phyloP scores from a whole-genome alignment of 1,140 invertebrate genomes.

The Aethina tumida region DNA sequence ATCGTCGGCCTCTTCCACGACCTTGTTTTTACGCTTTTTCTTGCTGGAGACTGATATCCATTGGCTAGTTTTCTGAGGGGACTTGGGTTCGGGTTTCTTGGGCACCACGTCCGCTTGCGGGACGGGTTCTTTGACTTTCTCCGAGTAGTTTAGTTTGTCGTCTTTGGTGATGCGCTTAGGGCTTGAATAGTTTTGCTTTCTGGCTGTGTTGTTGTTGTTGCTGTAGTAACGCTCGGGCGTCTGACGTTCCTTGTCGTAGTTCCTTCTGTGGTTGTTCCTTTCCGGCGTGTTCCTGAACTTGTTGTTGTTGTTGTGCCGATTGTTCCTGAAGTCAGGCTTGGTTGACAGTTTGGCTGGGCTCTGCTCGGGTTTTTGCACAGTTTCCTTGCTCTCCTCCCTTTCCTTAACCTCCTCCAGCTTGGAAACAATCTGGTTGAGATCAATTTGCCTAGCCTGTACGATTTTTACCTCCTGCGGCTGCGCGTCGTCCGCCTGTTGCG shows the following conservation, averaged over 20 bases:
- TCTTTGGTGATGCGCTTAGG: background rate
- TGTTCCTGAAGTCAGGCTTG: background rate
- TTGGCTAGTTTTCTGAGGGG: conserved; percentile 20
- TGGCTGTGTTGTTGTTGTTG: background rate
- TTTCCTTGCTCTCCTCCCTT: conserved; percentile 22
- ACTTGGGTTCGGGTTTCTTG: conserved; percentile 10
- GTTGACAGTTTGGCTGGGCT: background rate
- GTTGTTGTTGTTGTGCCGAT: conserved; percentile 3
- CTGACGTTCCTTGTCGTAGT: conserved; percentile 1
- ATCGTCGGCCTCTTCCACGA: conserved; percentile 16
- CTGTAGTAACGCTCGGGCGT: background rate
- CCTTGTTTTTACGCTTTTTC: conserved; percentile 33
- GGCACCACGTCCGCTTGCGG: background rate
- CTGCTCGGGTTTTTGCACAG: no score
- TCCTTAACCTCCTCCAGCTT: conserved; percentile 34
- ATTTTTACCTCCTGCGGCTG: conserved; percentile 9
- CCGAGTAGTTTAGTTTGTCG: background rate
- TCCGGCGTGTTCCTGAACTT: conserved; percentile 4
- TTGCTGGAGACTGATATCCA: conserved; percentile 34
- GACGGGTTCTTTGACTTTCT: conserved; percentile 1
- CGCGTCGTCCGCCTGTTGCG: conserved; percentile 4
- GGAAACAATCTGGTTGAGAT: conserved; percentile 33
- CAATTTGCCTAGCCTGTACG: conserved; percentile 11
- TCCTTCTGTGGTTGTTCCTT: conserved; percentile 5
- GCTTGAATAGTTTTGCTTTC: background rate